Percentiles rank a stretch among this genome's conserved stretches.
These are phyloP conservation scores for Telenomus remus DNA, from an alignment of 1,140 invertebrate species.

Conservation along the genomic window DNA sequence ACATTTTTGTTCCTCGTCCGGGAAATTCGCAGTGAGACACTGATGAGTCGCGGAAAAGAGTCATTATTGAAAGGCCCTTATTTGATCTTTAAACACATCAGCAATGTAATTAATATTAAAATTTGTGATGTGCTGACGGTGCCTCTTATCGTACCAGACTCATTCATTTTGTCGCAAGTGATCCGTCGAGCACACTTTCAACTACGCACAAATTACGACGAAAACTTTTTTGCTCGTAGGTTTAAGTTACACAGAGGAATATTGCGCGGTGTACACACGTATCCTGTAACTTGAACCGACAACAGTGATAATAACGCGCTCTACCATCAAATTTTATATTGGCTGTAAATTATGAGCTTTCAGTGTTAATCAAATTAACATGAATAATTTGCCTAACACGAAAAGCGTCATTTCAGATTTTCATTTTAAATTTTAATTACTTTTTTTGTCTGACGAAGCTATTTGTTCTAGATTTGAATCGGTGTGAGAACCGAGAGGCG, in stretches of 20 bases:
- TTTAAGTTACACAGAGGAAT: slow-evolving; percentile 31
- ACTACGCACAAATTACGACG: slow-evolving; percentile 53
- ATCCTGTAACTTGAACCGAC: slow-evolving; percentile 31
- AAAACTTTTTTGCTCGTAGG: slow-evolving; percentile 51
- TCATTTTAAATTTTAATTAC: no score
- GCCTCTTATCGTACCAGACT: slow-evolving; percentile 42
- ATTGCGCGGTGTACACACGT: slow-evolving; percentile 26
- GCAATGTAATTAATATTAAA: slow-evolving; percentile 54
- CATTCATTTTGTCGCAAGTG: slow-evolving; percentile 39
- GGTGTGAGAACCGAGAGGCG: no score
- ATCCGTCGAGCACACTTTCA: slow-evolving; percentile 50
- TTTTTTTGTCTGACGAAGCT: no score
- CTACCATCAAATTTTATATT: slow-evolving; percentile 9
- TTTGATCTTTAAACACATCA: slow-evolving; percentile 44
- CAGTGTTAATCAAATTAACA: no score
- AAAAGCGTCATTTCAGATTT: no score
- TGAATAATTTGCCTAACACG: no score
- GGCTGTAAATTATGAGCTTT: no score
- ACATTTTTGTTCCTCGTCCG: no score
- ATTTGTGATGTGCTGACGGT: slow-evolving; percentile 47
- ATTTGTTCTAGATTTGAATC: no score
- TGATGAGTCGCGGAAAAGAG: slow-evolving; percentile 7
- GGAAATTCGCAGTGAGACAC: not conserved
- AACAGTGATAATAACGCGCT: slow-evolving; percentile 19
- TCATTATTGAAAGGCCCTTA: slow-evolving; percentile 23